Conservation (phyloP, 92 coral and sea anemone species). For the Bergia sp. region DNA sequence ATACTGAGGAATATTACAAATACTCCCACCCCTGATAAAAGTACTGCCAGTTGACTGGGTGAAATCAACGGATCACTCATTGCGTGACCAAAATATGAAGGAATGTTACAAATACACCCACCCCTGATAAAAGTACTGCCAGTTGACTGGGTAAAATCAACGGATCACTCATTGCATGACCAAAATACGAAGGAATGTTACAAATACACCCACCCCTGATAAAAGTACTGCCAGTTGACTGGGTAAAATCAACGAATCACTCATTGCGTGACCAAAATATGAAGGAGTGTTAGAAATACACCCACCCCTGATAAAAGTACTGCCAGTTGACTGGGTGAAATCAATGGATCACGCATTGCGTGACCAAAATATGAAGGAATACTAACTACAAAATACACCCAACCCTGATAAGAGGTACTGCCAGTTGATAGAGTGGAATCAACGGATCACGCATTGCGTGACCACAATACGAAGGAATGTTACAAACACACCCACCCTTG, state of each 20-base stretch:
- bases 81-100: neutral
- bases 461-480: neutral
- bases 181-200: neutral
- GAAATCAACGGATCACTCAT: neutral
- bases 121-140: neutral
- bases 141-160: constrained; percentile 5
- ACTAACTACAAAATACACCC: neutral
- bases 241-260: neutral
- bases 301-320: neutral
- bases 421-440: constrained; percentile 15
- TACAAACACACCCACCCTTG: constrained; percentile 6
- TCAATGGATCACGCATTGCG: neutral
- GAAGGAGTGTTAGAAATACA: neutral
- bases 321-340: constrained; percentile 16
- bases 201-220: constrained; percentile 3
- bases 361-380: neutral
- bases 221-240: neutral
- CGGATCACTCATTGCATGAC: no score
- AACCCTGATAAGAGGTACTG: neutral
- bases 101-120: neutral
- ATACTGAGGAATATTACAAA: no score
- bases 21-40: neutral
- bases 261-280: neutral
- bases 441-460: no score
- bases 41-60: neutral